These are phyloP conservation scores for Eupithecia dodoneata DNA, from an alignment of 2,888 invertebrate species.

Conservation along the genomic window DNA sequence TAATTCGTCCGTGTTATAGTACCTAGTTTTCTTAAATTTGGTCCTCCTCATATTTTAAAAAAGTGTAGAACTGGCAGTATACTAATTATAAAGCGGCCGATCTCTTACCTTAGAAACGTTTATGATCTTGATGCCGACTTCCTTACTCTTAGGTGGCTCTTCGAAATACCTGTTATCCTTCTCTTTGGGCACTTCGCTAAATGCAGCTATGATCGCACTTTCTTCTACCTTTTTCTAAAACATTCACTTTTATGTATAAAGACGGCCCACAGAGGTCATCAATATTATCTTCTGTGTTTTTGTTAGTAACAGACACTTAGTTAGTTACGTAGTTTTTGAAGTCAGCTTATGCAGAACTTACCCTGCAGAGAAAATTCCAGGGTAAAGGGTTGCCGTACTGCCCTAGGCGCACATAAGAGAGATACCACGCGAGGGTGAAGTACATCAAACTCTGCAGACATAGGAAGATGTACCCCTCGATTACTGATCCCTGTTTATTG, in stretches of 20 bases:
- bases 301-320: too few relatives aligned
- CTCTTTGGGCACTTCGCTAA: not conserved
- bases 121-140: slow-evolving; percentile 63
- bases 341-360: not conserved
- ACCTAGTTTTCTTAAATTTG: too few relatives aligned
- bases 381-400: not conserved
- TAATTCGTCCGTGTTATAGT: too few relatives aligned
- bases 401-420: not conserved
- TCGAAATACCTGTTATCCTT: slow-evolving; percentile 55
- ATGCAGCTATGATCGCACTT: not conserved
- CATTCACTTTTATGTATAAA: too few relatives aligned
- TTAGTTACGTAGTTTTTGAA: too few relatives aligned
- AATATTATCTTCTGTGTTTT: too few relatives aligned
- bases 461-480: not conserved
- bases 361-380: slow-evolving; percentile 46
- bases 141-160: slow-evolving; percentile 47
- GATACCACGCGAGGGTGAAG: not conserved
- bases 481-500: not conserved
- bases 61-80: too few relatives aligned
- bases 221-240: not conserved
- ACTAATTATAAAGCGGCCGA: not conserved
- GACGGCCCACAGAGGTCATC: too few relatives aligned
- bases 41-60: too few relatives aligned
- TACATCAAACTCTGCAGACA: not conserved
- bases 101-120: slow-evolving; percentile 58